Percentiles rank a stretch among this genome's conserved stretches.
These are phyloP conservation scores for Romanomermis culicivorax DNA, from an alignment of 2,888 invertebrate species.

Conservation along the genomic window DNA sequence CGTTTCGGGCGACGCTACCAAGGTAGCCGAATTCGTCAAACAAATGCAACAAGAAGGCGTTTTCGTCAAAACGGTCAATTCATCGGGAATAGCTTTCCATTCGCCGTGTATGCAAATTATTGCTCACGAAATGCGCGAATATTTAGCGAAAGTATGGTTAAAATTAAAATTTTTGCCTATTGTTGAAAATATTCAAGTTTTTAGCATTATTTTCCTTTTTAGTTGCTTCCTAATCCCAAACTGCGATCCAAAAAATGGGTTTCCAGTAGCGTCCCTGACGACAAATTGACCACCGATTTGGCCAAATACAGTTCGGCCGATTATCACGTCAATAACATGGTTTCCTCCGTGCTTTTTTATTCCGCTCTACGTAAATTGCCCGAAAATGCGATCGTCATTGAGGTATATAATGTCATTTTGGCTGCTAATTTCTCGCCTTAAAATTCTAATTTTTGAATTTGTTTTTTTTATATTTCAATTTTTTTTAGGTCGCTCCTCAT, in stretches of 20 bases:
- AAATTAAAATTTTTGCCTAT: not conserved
- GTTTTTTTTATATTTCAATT: not conserved
- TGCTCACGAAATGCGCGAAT: conserved; percentile 53
- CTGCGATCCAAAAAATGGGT: conserved; percentile 59
- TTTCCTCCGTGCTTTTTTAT: conserved; percentile 70
- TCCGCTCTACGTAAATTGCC: conserved; percentile 61
- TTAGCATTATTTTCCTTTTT: not conserved
- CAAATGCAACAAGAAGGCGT: conserved; percentile 42
- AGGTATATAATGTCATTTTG: conserved; percentile 57
- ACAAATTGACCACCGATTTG: conserved; percentile 52
- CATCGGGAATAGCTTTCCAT: conserved; percentile 72
- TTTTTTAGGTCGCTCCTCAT: conserved; percentile 56
- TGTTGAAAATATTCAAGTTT: not conserved
- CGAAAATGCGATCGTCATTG: conserved; percentile 59
- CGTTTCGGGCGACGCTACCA: conserved; percentile 57
- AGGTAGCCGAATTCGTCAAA: conserved; percentile 37
- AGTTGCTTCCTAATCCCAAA: conserved; percentile 14
- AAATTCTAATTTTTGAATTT: not conserved
- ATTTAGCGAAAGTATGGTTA: conserved; percentile 43
- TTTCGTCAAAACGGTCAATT: conserved; percentile 61
- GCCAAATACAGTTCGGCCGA: conserved; percentile 61
- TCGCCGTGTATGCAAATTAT: conserved; percentile 68
- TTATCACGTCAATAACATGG: conserved; percentile 75
- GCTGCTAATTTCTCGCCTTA: not conserved
- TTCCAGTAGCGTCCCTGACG: conserved; percentile 71